Conservation (phyloP, 2,113 vertebrate genomes). For the Gasterosteus aculeatus region DNA sequence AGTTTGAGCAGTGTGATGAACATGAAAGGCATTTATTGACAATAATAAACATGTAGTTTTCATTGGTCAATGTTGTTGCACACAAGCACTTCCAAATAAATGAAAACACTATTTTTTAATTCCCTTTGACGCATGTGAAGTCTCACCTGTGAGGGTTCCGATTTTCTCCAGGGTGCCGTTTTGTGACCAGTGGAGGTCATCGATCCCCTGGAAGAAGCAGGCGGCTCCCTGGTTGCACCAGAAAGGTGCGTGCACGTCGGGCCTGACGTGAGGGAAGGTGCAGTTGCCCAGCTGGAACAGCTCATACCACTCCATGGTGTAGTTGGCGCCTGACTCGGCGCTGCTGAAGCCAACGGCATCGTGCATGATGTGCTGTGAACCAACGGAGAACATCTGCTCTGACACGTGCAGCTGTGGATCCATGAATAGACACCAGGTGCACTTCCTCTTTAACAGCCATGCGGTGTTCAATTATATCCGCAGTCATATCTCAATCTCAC, state of each 20-base stretch:
- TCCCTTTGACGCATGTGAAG: background rate
- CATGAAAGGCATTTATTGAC: background rate
- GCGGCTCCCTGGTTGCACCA: constrained; percentile 99
- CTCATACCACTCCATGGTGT: constrained; percentile 98
- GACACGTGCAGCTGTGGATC: background rate
- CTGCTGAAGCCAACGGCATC: constrained; percentile 95
- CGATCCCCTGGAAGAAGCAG: constrained; percentile 94
- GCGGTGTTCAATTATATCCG: constrained; percentile 1
- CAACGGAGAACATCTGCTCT: background rate
- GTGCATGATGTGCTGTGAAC: constrained; percentile 93
- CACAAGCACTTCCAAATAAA: background rate
- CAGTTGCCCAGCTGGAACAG: constrained; percentile 98
- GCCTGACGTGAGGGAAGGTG: constrained; percentile 94
- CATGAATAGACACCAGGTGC: constrained; percentile 24
- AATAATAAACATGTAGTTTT: background rate
- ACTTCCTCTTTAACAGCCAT: background rate
- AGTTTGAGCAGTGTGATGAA: background rate
- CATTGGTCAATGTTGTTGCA: background rate
- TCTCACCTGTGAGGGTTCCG: constrained; percentile 88
- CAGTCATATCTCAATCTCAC: background rate
- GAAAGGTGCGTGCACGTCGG: constrained; percentile 83
- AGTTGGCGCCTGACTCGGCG: constrained; percentile 85
- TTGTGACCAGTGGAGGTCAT: constrained; percentile 93
- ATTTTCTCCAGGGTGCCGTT: constrained; percentile 92
- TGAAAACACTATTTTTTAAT: background rate